A percentile compares a stretch with the other conserved stretches of the same genome.
Conservation (phyloP, 2,888 invertebrate species). For the Celastrina argiolus region DNA sequence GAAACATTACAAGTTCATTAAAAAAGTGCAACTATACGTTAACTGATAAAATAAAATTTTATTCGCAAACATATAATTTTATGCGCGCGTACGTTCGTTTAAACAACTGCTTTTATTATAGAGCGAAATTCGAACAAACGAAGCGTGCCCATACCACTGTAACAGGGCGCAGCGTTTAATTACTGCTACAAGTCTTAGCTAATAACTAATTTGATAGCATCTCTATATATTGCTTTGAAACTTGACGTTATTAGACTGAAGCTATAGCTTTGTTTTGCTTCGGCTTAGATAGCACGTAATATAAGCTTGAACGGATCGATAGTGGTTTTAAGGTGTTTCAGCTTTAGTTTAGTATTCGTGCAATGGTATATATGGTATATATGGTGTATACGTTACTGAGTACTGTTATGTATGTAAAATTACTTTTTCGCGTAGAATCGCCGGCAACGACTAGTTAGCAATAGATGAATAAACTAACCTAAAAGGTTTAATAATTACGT, state of each 20-base stretch:
- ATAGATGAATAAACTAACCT: too few relatives aligned
- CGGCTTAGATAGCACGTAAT: slow-evolving; percentile 25
- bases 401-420: too few relatives aligned
- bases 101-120: slow-evolving; percentile 27
- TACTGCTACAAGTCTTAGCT: slow-evolving; percentile 60
- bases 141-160: slow-evolving; percentile 53
- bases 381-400: too few relatives aligned
- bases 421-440: too few relatives aligned
- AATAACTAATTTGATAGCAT: slow-evolving; percentile 65
- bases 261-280: slow-evolving; percentile 20
- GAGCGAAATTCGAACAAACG: slow-evolving; percentile 59
- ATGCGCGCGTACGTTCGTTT: slow-evolving; percentile 7
- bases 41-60: slow-evolving; percentile 15
- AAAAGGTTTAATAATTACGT: too few relatives aligned
- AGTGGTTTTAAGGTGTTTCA: not conserved
- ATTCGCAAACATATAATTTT: slow-evolving; percentile 18
- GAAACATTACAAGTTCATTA: slow-evolving; percentile 21
- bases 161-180: slow-evolving; percentile 53
- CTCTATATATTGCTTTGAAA: slow-evolving; percentile 49
- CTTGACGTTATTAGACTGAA: slow-evolving; percentile 39
- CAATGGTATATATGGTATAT: not conserved
- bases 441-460: too few relatives aligned
- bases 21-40: slow-evolving; percentile 14
- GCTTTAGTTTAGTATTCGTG: not conserved
- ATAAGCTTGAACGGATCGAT: slow-evolving; percentile 19